These are phyloP conservation scores for Chroicocephalus ridibundus DNA, from an alignment of 2,113 vertebrate genomes.

Conservation along the genomic window DNA sequence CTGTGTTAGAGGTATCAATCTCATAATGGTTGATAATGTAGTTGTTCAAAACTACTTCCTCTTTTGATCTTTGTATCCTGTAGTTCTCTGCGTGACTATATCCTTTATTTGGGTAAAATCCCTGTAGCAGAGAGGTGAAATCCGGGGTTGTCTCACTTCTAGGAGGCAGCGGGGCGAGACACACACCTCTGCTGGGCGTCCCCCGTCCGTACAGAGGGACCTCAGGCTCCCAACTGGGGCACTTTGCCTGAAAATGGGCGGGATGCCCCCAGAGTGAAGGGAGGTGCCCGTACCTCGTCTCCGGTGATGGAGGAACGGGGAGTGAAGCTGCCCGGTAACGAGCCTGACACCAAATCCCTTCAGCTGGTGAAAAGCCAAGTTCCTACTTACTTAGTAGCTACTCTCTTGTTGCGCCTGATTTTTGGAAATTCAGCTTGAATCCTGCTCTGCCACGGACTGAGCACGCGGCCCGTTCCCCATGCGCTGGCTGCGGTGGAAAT, in stretches of 20 bases:
- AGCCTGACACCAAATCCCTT: background rate
- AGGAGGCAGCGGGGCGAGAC: background rate
- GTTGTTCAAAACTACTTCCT: fast-evolving
- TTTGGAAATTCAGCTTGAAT: background rate
- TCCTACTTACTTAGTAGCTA: background rate
- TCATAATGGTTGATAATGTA: background rate
- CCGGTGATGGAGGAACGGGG: background rate
- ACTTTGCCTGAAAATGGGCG: background rate
- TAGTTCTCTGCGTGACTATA: background rate
- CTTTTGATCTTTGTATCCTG: background rate
- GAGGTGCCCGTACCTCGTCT: background rate
- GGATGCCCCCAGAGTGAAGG: background rate
- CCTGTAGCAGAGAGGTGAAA: background rate
- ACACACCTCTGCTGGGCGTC: fast-evolving
- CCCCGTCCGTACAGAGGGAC: background rate
- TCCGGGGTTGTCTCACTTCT: background rate
- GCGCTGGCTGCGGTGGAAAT: background rate
- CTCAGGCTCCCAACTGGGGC: background rate
- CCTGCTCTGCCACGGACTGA: background rate
- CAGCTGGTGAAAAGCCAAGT: background rate
- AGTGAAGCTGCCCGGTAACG: background rate
- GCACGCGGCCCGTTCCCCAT: fast-evolving
- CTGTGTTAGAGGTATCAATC: background rate
- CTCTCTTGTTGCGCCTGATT: background rate
- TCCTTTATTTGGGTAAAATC: background rate